A percentile compares a stretch with the other conserved stretches of the same genome.
Evolutionary conservation across 2,888 invertebrate genomes (phyloP).

Genomic region (Lysandra bellargus): DNA sequence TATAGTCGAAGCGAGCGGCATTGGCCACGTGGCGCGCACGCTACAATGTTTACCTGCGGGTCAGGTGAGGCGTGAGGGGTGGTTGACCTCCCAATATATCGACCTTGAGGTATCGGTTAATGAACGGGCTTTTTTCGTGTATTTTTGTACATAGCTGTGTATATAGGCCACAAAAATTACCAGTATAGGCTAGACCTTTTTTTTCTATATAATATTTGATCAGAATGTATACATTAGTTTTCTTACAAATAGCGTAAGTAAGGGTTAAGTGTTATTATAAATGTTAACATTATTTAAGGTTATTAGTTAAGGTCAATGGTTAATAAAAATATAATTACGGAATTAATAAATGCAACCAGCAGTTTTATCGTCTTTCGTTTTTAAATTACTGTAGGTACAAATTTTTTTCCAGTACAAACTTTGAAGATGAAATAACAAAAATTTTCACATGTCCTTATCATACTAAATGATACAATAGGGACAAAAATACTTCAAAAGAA

Average conservation of each 20-base stretch:
- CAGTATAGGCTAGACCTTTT: no score
- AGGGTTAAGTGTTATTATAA: no score
- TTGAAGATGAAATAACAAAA: not conserved
- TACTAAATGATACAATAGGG: not conserved
- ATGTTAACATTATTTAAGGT: no score
- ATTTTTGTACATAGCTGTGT: no score
- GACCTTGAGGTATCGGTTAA: conserved; percentile 11
- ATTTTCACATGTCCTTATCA: not conserved
- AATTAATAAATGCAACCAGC: not conserved
- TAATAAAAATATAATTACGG: no score
- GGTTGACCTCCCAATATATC: conserved; percentile 42
- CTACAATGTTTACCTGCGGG: conserved; percentile 79
- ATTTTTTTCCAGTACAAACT: not conserved
- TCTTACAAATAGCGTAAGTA: no score
- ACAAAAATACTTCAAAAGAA: not conserved
- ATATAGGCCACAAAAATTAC: no score
- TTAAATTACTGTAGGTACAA: not conserved
- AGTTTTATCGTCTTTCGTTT: not conserved
- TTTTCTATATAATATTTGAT: no score
- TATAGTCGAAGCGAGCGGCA: conserved; percentile 27
- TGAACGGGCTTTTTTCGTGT: not conserved
- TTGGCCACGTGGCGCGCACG: conserved; percentile 68
- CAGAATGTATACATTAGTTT: no score
- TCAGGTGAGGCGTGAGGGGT: conserved; percentile 64
- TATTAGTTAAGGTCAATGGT: no score